Base-by-base conservation (phyloP, 2,888 invertebrate species). In the Toxonevra muliebris region DNA sequence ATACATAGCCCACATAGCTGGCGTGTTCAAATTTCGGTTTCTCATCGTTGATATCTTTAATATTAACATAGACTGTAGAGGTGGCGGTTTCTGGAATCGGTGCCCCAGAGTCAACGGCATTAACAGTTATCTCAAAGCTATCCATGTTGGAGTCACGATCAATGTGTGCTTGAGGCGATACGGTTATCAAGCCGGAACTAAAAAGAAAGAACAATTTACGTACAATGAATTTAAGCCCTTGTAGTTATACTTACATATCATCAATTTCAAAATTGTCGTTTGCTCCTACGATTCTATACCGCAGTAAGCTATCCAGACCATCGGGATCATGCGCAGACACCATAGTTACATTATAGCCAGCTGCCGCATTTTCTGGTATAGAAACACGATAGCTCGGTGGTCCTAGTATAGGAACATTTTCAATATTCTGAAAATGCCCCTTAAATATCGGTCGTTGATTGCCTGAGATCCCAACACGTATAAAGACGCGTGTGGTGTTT, bases 31-130 rank as follows among this genome's bases (percentile, higher is more conserved):
- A 95, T 69, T 82, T 88, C 0, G 95, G 95, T 15, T 93, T 89
- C 77, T 94, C 94, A 78, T 95, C 93, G 76, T 95, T 95, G 0
- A 93, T 91, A 75, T 93, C 93, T 75, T 90, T 87, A 3, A 93
- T 89, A 53, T 88, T 90, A 2, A 93, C 90, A 66, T 89, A 90
- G 0, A 91, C 91, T 0, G 91, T 92, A 0, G 93, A 90, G 0
- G 92, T 92, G 0, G 93, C 93, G 0, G 93, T 93, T 86, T 93
- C 92, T 10, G 90, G 90, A 20, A 92, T 89, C 0, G 93, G 92
- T 12, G 86, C 84, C 0, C 93, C 93, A 40, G 91, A 90, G 75
- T 93, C 93, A 0, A 93, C 90, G 0, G 93, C 93, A 71, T 92
- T 89, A 0, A 93, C 90, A 20, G 91, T 87, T 0, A 92, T 89